phyloP scores from a whole-genome alignment of 1,140 invertebrate species.

The Polypedilum pembai region DNA sequence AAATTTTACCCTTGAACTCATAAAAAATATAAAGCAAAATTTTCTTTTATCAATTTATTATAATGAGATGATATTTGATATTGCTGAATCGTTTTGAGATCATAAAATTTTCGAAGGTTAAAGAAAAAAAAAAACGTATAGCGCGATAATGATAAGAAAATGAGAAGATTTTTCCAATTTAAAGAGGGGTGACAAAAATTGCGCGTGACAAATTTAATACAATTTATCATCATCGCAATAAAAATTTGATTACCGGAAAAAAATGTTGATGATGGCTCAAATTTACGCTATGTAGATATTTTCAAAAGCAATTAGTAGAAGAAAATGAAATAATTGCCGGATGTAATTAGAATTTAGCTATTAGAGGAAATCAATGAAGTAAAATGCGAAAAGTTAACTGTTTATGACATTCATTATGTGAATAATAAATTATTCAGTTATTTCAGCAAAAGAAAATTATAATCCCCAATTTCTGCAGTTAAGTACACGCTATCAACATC shows the following conservation, averaged over 20 bases:
- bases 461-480: neutral
- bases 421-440: conserved; percentile 13
- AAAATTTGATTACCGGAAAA: neutral
- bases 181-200: neutral
- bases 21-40: too few relatives aligned
- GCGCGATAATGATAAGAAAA: conserved; percentile 25
- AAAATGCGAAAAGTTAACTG: neutral
- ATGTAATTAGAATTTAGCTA: conserved; percentile 24
- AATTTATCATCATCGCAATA: neutral
- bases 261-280: neutral
- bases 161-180: neutral
- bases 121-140: neutral
- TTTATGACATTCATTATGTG: conserved; percentile 4
- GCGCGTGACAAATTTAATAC: conserved; percentile 7
- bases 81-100: neutral
- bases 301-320: neutral
- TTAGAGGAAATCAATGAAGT: conserved; percentile 19
- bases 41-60: neutral
- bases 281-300: neutral
- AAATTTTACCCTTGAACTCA: too few relatives aligned
- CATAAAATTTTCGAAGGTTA: neutral
- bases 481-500: neutral
- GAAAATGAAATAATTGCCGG: conserved; percentile 15
- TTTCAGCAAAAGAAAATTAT: neutral
- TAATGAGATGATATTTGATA: conserved; percentile 28